Evolutionary conservation across 2,113 vertebrate species (phyloP).

Genomic region (Ophiodon elongatus): DNA sequence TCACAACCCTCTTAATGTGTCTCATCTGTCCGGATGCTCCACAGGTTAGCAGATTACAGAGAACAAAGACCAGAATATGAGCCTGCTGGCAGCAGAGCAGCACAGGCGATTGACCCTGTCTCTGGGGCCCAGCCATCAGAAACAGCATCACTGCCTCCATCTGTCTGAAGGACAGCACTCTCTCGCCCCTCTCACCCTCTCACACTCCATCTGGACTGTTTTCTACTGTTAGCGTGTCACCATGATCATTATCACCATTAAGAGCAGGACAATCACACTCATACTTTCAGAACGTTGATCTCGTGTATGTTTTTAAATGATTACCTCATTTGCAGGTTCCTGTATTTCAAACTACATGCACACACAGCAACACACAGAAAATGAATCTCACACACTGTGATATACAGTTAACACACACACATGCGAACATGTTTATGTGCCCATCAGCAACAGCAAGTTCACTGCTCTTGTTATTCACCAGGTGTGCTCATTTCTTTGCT

Average conservation of each 20-base stretch:
- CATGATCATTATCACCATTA: not conserved
- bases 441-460: not conserved
- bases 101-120: conserved; percentile 36
- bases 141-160: conserved; percentile 76
- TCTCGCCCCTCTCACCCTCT: conserved; percentile 13
- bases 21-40: conserved; percentile 52
- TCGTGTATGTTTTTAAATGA: not conserved
- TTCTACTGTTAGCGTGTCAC: conserved; percentile 2
- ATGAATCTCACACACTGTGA: not conserved
- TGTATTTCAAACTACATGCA: not conserved
- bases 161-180: conserved; percentile 56
- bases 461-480: not conserved
- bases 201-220: conserved; percentile 42
- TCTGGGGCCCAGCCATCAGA: conserved; percentile 65
- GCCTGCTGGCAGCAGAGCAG: conserved; percentile 53
- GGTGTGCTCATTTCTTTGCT: conserved; percentile 8
- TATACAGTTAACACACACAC: not conserved
- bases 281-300: not conserved
- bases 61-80: conserved; percentile 70
- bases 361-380: not conserved
- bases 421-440: not conserved
- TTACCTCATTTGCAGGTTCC: not conserved
- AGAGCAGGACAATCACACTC: not conserved
- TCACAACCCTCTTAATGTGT: conserved; percentile 31
- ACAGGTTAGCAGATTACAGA: conserved; percentile 64